Conservation (phyloP, 2,888 invertebrate genomes). For the Lepeophtheirus nordmannii region DNA sequence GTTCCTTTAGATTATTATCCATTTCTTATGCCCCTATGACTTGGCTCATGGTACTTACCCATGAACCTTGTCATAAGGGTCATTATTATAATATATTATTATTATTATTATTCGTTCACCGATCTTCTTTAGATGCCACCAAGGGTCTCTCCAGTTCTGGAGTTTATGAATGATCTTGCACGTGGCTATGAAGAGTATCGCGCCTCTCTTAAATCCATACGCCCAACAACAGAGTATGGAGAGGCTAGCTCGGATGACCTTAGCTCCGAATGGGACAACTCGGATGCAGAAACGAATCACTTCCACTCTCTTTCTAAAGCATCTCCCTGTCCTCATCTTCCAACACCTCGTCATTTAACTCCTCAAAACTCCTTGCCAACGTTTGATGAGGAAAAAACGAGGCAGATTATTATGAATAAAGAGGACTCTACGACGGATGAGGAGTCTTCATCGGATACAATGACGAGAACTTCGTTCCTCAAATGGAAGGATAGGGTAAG, state of each 20-base stretch:
- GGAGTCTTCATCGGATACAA: slow-evolving; percentile 29
- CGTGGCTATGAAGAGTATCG: slow-evolving; percentile 61
- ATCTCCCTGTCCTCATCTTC: slow-evolving; percentile 20
- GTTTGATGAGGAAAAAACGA: neutral
- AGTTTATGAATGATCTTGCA: slow-evolving; percentile 28
- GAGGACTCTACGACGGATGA: slow-evolving; percentile 40
- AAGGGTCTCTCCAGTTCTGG: neutral
- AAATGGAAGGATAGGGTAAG: slow-evolving; percentile 27
- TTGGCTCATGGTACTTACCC: too few species aligned
- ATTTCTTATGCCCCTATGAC: too few species aligned
- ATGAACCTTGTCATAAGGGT: too few species aligned
- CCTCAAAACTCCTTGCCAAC: neutral
- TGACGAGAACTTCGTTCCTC: slow-evolving; percentile 30
- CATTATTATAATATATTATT: too few species aligned
- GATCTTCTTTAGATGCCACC: neutral
- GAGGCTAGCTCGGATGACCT: slow-evolving; percentile 81
- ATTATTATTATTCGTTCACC: too few species aligned
- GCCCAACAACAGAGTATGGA: slow-evolving; percentile 51
- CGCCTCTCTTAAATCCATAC: slow-evolving; percentile 57
- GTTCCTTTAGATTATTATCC: too few species aligned
- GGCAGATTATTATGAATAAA: slow-evolving; percentile 6
- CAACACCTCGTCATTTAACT: neutral
- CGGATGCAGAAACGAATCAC: slow-evolving; percentile 39
- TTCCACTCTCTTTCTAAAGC: too few species aligned
- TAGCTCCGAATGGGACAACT: slow-evolving; percentile 72